These are phyloP conservation scores for Myrmophylax atrothorax DNA, from an alignment of 2,113 vertebrate species.

Conservation along the genomic window DNA sequence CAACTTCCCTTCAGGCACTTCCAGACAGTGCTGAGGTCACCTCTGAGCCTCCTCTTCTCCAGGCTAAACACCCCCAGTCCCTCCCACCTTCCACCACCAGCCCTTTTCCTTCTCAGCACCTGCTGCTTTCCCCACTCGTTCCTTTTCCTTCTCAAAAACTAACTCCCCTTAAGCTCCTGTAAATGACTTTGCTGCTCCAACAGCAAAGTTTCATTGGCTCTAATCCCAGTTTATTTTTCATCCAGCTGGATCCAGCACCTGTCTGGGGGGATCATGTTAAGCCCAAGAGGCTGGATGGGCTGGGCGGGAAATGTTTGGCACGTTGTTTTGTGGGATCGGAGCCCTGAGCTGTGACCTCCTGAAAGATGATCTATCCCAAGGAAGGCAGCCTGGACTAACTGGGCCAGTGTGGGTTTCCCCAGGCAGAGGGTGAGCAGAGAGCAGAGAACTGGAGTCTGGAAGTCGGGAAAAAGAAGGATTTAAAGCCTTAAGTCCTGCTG, in stretches of 20 bases:
- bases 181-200: neutral
- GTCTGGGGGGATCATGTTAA: neutral
- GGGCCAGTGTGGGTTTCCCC: neutral
- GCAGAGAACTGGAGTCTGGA: neutral
- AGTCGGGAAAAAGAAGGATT: fast-evolving
- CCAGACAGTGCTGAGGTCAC: too few species aligned
- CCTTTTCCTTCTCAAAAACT: neutral
- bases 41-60: too few species aligned
- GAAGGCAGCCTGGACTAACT: neutral
- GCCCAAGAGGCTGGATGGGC: neutral
- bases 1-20: too few species aligned
- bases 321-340: fast-evolving
- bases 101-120: neutral
- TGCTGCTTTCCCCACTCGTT: neutral
- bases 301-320: neutral
- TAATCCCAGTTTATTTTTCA: neutral
- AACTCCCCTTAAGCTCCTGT: neutral
- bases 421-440: neutral
- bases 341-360: neutral
- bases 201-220: neutral
- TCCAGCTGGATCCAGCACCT: neutral
- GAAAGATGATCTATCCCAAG: neutral
- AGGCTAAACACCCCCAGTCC: neutral
- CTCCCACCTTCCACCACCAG: neutral
- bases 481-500: neutral